phyloP scores from a whole-genome alignment of 2,888 invertebrate genomes.

The Tupiocoris notatus region DNA sequence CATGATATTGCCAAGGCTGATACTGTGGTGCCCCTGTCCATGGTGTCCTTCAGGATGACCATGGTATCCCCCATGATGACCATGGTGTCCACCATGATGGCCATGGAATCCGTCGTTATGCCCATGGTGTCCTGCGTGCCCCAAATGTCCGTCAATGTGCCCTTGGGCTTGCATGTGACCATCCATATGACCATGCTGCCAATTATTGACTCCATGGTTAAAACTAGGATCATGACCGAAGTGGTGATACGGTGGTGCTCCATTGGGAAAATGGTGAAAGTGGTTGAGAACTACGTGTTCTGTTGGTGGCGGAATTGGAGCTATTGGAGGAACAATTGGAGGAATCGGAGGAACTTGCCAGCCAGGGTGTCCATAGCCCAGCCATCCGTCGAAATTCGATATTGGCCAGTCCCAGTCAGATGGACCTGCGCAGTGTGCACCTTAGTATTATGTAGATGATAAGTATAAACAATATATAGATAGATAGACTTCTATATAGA shows the following conservation, averaged over 20 bases:
- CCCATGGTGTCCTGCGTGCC: not conserved
- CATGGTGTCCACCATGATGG: not conserved
- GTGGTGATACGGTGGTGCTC: too few relatives aligned
- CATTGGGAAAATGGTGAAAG: not conserved
- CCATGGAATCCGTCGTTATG: not conserved
- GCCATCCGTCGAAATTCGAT: not conserved
- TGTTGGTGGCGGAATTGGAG: not conserved
- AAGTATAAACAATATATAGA: too few relatives aligned
- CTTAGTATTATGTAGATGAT: too few relatives aligned
- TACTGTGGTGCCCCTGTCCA: not conserved
- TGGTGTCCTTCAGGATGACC: not conserved
- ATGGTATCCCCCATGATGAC: not conserved
- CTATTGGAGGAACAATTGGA: not conserved
- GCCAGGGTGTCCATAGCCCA: conserved; percentile 23
- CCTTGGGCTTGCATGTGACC: not conserved
- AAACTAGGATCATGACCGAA: not conserved
- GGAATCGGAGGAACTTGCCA: not conserved
- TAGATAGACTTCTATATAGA: too few relatives aligned
- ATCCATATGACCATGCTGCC: not conserved
- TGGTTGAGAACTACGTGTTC: not conserved
- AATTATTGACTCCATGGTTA: too few relatives aligned
- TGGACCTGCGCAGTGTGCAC: too few relatives aligned
- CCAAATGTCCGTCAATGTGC: not conserved
- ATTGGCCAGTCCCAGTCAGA: conserved; percentile 10
- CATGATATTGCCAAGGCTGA: too few relatives aligned